Percentiles rank a stretch among this genome's conserved stretches.
Conservation (phyloP, 2,888 invertebrate species). For the Melipona beecheii region DNA sequence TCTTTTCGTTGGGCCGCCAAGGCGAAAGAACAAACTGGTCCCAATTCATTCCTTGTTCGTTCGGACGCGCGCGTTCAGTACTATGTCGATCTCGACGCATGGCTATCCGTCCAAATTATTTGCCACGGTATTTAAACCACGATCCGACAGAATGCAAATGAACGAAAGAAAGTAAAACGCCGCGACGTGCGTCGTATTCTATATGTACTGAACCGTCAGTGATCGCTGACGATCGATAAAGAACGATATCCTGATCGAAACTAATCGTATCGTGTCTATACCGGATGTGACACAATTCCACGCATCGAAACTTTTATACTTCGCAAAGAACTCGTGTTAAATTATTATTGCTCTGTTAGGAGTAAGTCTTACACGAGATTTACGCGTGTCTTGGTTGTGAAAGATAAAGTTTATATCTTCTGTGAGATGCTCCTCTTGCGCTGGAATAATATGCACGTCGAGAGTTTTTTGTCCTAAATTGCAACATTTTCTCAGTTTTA, state of each 20-base stretch:
- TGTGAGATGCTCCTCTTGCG: too few species aligned
- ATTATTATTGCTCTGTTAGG: too few species aligned
- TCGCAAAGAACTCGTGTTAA: background rate
- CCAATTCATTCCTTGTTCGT: background rate
- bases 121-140: conserved; percentile 62
- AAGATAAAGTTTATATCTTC: too few species aligned
- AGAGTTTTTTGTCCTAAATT: too few species aligned
- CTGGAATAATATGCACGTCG: too few species aligned
- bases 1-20: conserved; percentile 41
- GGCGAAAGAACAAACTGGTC: background rate
- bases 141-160: conserved; percentile 70
- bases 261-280: background rate
- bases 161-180: conserved; percentile 77
- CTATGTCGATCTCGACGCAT: conserved; percentile 3
- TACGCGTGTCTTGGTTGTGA: too few species aligned
- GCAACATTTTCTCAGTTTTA: too few species aligned
- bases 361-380: too few species aligned
- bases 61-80: background rate
- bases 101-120: conserved; percentile 46
- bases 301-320: conserved; percentile 21
- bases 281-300: background rate
- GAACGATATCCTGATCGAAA: conserved; percentile 26
- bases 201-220: conserved; percentile 21
- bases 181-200: conserved; percentile 61
- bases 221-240: conserved; percentile 9